phyloP scores from a whole-genome alignment of 2,888 invertebrate genomes.

The Eupithecia subumbrata region DNA sequence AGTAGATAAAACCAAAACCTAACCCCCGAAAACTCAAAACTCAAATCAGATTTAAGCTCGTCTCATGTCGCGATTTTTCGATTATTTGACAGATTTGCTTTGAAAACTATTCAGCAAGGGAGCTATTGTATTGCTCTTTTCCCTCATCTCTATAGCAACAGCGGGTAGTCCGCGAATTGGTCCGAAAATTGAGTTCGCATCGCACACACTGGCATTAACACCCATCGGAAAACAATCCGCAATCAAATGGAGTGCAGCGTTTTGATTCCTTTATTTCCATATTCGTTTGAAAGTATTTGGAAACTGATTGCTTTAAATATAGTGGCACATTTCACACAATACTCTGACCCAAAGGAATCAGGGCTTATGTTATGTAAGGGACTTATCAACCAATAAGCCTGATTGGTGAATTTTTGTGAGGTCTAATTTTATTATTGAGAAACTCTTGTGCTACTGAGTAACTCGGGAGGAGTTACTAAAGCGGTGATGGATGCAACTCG shows the following conservation, averaged over 20 bases:
- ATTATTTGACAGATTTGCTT: not conserved
- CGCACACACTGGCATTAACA: conserved; percentile 68
- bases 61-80: not conserved
- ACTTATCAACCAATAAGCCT: not conserved
- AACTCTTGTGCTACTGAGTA: not conserved
- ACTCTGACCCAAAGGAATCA: not conserved
- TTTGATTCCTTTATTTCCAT: conserved; percentile 28
- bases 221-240: conserved; percentile 73
- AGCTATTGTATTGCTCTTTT: not conserved
- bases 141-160: conserved; percentile 40
- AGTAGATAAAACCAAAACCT: too few relatives aligned
- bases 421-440: not conserved
- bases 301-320: not conserved
- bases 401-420: not conserved
- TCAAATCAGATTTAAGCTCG: not conserved
- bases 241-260: conserved; percentile 68
- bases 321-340: not conserved
- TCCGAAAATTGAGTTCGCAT: conserved; percentile 40
- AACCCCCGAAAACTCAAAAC: too few relatives aligned
- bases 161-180: conserved; percentile 49
- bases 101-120: not conserved
- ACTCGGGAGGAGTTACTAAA: too few relatives aligned
- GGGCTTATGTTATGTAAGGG: not conserved
- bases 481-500: too few relatives aligned
- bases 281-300: conserved; percentile 20